Conservation (phyloP, 2,888 invertebrate species). For the Arctia plantaginis region DNA sequence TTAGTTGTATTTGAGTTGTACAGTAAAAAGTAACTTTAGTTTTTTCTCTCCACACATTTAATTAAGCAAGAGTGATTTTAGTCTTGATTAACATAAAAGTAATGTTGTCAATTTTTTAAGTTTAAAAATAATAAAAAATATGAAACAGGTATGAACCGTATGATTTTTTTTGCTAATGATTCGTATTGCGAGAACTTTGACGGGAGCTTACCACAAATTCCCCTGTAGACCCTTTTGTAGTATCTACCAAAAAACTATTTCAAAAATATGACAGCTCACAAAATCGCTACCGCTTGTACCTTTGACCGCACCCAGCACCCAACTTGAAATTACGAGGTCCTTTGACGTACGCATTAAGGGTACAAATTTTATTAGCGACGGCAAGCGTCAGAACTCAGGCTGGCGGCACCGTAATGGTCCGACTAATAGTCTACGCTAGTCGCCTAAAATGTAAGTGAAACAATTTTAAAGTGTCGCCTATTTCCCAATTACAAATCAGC, state of each 20-base stretch:
- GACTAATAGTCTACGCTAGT: constrained; percentile 39
- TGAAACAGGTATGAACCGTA: too few species aligned
- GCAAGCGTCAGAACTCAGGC: constrained; percentile 46
- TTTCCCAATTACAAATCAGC: constrained; percentile 42
- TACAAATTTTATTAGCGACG: constrained; percentile 67
- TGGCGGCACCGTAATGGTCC: constrained; percentile 47
- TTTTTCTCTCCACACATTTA: background rate
- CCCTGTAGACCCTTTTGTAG: background rate
- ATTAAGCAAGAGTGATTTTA: background rate
- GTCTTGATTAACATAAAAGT: background rate
- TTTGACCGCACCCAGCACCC: constrained; percentile 29
- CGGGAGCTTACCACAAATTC: background rate
- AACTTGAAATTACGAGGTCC: constrained; percentile 54
- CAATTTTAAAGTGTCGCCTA: constrained; percentile 51
- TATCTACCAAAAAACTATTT: background rate
- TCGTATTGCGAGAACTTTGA: background rate
- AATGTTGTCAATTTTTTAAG: background rate
- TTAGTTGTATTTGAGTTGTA: background rate
- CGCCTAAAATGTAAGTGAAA: constrained; percentile 38
- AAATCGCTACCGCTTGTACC: constrained; percentile 31
- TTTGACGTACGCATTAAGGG: constrained; percentile 67
- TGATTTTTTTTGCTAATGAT: too few species aligned
- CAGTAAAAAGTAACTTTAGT: background rate
- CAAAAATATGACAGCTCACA: background rate
- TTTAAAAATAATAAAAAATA: background rate